Evolutionary conservation across 2,888 invertebrate species (phyloP).

Genomic region (Colletes collaris): DNA sequence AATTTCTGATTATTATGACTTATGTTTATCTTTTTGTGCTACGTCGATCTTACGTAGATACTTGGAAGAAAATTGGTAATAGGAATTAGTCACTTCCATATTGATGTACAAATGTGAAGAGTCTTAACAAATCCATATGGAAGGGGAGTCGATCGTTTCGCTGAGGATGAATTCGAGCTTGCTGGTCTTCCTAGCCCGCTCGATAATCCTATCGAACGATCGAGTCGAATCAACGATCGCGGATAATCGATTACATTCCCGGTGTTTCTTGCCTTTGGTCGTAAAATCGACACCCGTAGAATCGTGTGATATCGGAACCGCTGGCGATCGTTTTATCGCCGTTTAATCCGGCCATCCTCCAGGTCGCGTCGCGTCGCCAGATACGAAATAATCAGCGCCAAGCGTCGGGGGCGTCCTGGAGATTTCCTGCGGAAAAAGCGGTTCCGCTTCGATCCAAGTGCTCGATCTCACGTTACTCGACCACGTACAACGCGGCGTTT

Average conservation of each 20-base stretch:
- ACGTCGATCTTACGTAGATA: too few relatives aligned
- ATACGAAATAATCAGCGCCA: conserved; percentile 5
- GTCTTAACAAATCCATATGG: too few relatives aligned
- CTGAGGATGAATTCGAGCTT: too few relatives aligned
- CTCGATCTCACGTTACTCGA: conserved; percentile 10
- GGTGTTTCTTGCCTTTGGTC: conserved; percentile 21
- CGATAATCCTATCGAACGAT: conserved; percentile 14
- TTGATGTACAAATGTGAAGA: too few relatives aligned
- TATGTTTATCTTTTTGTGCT: too few relatives aligned
- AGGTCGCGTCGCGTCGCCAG: background rate
- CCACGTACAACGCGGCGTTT: conserved; percentile 48
- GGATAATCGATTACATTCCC: conserved; percentile 37
- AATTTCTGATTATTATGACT: too few relatives aligned
- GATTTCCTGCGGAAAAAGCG: conserved; percentile 25
- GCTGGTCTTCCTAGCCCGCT: too few relatives aligned
- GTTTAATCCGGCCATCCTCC: conserved; percentile 1
- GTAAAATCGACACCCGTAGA: conserved; percentile 29
- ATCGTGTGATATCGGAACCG: conserved; percentile 19
- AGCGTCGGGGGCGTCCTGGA: background rate
- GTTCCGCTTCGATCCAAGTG: background rate
- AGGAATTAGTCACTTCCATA: too few relatives aligned
- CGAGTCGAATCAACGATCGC: conserved; percentile 19
- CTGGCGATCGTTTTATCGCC: background rate
- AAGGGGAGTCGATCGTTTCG: too few relatives aligned
- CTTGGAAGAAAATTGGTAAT: too few relatives aligned